These are phyloP conservation scores for Hystrix brachyura DNA, from an alignment of 2,113 vertebrate genomes.

Conservation along the genomic window DNA sequence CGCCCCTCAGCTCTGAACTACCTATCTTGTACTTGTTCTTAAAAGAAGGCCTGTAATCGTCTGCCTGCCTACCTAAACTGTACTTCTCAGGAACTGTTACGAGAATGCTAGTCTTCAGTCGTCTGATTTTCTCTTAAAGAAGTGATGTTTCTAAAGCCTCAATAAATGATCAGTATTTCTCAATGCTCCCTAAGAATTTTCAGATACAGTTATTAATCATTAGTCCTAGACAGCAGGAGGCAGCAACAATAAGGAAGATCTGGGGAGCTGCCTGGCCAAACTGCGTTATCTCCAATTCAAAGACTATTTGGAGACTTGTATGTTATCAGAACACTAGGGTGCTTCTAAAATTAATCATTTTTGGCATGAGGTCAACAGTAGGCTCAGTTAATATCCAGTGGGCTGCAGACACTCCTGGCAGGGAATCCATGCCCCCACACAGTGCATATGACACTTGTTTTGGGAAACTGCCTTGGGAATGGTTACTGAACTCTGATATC, in stretches of 20 bases:
- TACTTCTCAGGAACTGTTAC: slow-evolving; percentile 20
- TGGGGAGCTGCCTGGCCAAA: not conserved
- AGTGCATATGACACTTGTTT: not conserved
- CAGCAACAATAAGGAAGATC: not conserved
- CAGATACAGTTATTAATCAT: not conserved
- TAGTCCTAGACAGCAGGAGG: not conserved
- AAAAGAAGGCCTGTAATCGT: not conserved
- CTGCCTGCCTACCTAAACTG: not conserved
- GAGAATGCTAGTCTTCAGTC: not conserved
- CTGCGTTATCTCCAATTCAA: not conserved
- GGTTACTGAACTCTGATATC: not conserved
- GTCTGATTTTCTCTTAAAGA: not conserved
- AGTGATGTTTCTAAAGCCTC: not conserved
- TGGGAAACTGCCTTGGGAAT: slow-evolving; percentile 12
- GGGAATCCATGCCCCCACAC: not conserved
- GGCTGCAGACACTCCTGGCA: not conserved
- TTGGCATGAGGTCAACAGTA: not conserved
- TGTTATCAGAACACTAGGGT: not conserved
- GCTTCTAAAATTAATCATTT: slow-evolving; percentile 30
- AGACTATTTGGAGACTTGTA: not conserved
- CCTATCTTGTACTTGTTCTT: not conserved
- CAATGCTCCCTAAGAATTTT: not conserved
- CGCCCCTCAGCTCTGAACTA: not conserved
- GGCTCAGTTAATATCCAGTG: not conserved
- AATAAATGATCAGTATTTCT: slow-evolving; percentile 17